Evolutionary conservation across 2,888 invertebrate genomes (phyloP), one percentile per base, ranked within the genome.

Genomic region (Orthosia gracilis): DNA sequence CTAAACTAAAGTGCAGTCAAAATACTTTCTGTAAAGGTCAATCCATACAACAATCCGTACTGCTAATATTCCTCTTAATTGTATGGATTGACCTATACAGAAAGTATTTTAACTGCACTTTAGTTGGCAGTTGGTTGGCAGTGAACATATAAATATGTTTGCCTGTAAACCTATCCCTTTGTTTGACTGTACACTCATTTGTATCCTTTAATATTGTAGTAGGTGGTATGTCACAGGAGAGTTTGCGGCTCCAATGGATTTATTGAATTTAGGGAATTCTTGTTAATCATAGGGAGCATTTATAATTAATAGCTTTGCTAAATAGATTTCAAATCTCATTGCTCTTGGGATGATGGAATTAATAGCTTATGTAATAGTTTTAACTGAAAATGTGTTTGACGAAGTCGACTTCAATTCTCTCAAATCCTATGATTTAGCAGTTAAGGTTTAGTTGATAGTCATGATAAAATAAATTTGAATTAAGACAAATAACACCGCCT

Each of bases 141-240:
- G 26, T 40, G 40, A 40, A 40, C 40, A 40, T 40, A 57, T 57
- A 3, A 57, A 58, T n/a, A n/a, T 26, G n/a, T 61, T 15, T 61
- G 21, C 21, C 15, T 45, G n/a, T 9, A 21, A 1, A 23, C 5
- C 7, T 12, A 58, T 31, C 17, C 12, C 0, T 50, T 70, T 4
- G 7, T 79, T 47, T 21, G 45, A 17, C 26, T 47, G 80, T 88
- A 76, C 73, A 73, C 82, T 84, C 78, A 88, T 85, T 83, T 85
- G 76, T 78, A 69, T 68, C 75, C 73, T 74, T 88, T 77, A 85
- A 87, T 89, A 87, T 79, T 85, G n/a, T 15, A 87, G 72, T 65
- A 87, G 81, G 77, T 18, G 82, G 82, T 15, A 23, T 85, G 85
- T 82, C 82, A 76, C 85, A 45, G 58, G 82, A 85, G 82, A 82